Base-by-base conservation (phyloP, 2,888 invertebrate species). In the Ectemnius cavifrons region DNA sequence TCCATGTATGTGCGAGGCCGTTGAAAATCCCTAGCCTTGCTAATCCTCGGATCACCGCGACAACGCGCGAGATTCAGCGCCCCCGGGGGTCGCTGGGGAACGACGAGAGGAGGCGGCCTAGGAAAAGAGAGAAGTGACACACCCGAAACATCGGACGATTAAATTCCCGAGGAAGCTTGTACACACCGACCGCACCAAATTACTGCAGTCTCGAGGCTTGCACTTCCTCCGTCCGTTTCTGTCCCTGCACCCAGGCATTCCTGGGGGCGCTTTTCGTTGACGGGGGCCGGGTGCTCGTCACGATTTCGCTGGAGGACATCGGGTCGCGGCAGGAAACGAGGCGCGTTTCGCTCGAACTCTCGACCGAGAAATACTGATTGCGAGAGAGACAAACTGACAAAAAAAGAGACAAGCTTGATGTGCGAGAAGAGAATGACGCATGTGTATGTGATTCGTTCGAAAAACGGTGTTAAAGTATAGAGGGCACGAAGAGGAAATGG, bases 301-400 rank as follows among this genome's bases (percentile, higher is more conserved):
- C 70, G 52, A 71, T 78, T 71, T 80, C 62, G 79, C 78, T 73
- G 71, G 79, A 75, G 79, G 81, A 81, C 77, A 81, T 81, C 81
- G 79, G 37, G 5, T 4, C 37, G 8, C 11, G 1, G 71, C 78
- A 73, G 78, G 81, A 81, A 79, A 74, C 78, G 76, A 75, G 57
- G 77, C 70, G 69, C 79, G 72, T 11, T 8, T 11, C 77, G 71
- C 74, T 69, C 20, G 20, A 67, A 69, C 69, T 75, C 63, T 73
- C 73, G 77, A 77, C 60, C 67, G 70, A 73, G 70, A 74, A 67
- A 74, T 77, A 74, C 71, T 77, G 74, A 64, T 66, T 69, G 66
- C 64, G 65, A 63, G 59, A 59, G 45, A 59, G 58, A 75, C 58
- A 70, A 66, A 73, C 67, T 23, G 60, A 57, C 8, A 60, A 16